Evolutionary conservation across 2,113 vertebrate genomes (phyloP), one percentile per base, ranked within the genome.

Genomic region (Mesocricetus auratus): DNA sequence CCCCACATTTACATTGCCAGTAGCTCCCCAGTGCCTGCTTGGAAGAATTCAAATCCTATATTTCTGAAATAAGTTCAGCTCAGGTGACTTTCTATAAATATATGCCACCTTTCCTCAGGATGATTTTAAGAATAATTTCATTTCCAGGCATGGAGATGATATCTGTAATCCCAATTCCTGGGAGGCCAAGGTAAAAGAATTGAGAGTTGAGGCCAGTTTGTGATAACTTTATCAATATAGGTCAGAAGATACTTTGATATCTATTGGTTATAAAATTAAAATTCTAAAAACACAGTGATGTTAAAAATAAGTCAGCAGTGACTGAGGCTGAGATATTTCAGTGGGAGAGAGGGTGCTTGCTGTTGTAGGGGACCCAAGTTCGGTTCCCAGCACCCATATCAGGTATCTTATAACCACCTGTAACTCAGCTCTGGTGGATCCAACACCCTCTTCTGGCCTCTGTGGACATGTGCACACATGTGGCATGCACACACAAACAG

Each of bases 31-130:
- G 13, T 47, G 12, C 39, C 74, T 82, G 19, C 29, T 31, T 86
- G 13, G 50, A 86, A 91, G 71, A 94, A 83, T 90, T 69, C 19
- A 69, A 95, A 94, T 33, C 42, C 62, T 60, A 68, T 36, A 90
- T 71, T 93, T 92, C 64, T 92, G 50, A 88, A 90, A 87, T n/a
- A 85, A 50, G 93, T 66, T 86, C n/a, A 56, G 13, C 47, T 88
- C 16, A 85, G 92, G 21, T 56, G 74, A 71, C 17, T 78, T 58
- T 58, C 50, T 91, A 33, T 68, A 77, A 71, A 64, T 74, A 95
- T 45, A 81, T 68, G 45, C 56, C 31, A 77, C 45, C 66, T 91
- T 88, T 53, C 66, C 42, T 82, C 77, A 78, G 81, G 90, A 74
- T 53, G n/a, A 64, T 56, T 81, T 96, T 53, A 90, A 93, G 39